Conservation (phyloP, 2,888 invertebrate genomes). For the Rugalucina vietnamica region DNA sequence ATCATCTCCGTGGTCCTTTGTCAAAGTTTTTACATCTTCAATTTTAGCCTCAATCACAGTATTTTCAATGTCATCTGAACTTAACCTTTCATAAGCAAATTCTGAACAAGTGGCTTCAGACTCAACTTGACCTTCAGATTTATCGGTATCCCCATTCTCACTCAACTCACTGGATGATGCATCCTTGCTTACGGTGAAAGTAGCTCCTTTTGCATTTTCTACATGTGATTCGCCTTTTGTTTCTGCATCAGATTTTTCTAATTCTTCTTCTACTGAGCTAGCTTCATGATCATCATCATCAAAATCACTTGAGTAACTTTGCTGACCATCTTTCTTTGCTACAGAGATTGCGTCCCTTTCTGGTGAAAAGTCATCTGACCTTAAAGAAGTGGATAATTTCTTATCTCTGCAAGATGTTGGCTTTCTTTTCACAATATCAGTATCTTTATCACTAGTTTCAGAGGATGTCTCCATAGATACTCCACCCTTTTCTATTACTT, state of each 20-base stretch:
- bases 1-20: too few relatives aligned
- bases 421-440: background rate
- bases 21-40: too few relatives aligned
- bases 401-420: background rate
- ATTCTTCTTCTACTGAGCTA: background rate
- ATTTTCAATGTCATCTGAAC: background rate
- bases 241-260: background rate
- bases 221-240: background rate
- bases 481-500: background rate
- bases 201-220: background rate
- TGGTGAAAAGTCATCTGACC: background rate
- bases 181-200: background rate
- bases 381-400: background rate
- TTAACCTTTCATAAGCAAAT: background rate
- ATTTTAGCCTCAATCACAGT: background rate
- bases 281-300: background rate
- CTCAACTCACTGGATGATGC: background rate
- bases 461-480: background rate
- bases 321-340: background rate
- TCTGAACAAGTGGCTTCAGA: background rate
- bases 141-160: background rate
- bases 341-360: background rate
- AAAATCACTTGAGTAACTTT: slow-evolving; percentile 5
- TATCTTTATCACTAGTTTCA: background rate
- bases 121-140: background rate